A percentile compares a stretch with the other conserved stretches of the same genome.
Conservation (phyloP, 2,113 vertebrate genomes). For the Tylochromis polylepis region DNA sequence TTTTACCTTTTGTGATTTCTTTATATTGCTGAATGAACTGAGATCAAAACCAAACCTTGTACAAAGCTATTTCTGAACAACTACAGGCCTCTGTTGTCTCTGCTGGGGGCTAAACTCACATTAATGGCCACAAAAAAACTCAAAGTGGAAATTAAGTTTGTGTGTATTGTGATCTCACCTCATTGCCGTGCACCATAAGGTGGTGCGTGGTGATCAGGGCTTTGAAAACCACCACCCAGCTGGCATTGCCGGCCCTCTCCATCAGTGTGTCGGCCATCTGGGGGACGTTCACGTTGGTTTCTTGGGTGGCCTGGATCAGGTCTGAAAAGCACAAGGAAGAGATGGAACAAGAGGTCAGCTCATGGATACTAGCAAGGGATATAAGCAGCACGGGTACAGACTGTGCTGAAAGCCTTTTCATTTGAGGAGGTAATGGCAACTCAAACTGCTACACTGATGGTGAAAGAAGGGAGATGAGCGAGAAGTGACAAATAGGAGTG, state of each 20-base stretch:
- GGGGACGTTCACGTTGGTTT: conserved; percentile 95
- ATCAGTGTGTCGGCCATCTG: conserved; percentile 96
- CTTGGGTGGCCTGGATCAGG: conserved; percentile 95
- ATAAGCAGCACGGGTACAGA: background rate
- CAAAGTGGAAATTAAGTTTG: background rate
- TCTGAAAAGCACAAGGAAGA: conserved; percentile 72
- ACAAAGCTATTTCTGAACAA: background rate
- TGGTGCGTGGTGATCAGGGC: conserved; percentile 97
- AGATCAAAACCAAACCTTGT: background rate
- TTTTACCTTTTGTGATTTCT: background rate
- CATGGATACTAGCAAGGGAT: background rate
- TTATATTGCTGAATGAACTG: background rate
- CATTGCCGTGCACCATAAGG: conserved; percentile 97
- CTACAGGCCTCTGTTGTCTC: background rate
- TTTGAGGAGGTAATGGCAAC: background rate
- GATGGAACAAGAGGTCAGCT: background rate
- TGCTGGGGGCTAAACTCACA: background rate
- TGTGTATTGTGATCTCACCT: conserved; percentile 76
- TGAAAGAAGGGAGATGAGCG: background rate
- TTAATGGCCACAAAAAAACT: background rate
- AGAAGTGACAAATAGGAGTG: background rate
- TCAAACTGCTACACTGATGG: background rate
- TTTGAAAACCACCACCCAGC: conserved; percentile 99
- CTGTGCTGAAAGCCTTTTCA: background rate
- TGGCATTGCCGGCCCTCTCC: conserved; percentile 95